Evolutionary conservation across 2,113 vertebrate genomes (phyloP).

Genomic region (Notarius quadriscutis): DNA sequence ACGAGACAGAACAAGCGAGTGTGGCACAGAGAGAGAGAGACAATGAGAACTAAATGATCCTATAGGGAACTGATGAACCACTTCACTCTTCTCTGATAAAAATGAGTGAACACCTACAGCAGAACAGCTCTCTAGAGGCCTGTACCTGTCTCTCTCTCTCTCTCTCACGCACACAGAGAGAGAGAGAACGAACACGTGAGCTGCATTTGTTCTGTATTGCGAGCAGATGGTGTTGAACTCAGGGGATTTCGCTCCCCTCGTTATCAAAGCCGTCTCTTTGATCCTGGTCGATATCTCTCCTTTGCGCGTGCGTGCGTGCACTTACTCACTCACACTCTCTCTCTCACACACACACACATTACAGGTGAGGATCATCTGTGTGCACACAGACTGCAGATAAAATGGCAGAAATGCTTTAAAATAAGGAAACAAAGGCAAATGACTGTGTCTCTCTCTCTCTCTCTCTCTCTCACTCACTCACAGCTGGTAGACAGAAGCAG

Average conservation of each 20-base stretch:
- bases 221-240: constrained; percentile 56
- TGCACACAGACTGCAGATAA: not conserved
- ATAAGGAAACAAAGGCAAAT: not conserved
- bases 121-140: constrained; percentile 5
- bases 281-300: constrained; percentile 48
- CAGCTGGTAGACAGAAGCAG: constrained; percentile 9
- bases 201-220: constrained; percentile 42
- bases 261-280: constrained; percentile 54
- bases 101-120: not conserved
- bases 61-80: not conserved
- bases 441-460: not conserved
- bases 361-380: constrained; percentile 10
- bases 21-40: not conserved
- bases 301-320: too few species aligned
- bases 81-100: not conserved
- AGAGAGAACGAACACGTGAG: not conserved
- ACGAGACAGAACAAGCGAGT: not conserved
- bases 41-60: not conserved
- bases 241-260: constrained; percentile 51
- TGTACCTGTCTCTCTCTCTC: constrained; percentile 21
- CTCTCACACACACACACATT: not conserved
- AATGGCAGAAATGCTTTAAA: not conserved
- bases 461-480: not conserved
- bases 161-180: too few species aligned
- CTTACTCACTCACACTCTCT: not conserved